These are phyloP conservation scores for Sphecodes monilicornis DNA, from an alignment of 2,888 invertebrate genomes.

Conservation along the genomic window DNA sequence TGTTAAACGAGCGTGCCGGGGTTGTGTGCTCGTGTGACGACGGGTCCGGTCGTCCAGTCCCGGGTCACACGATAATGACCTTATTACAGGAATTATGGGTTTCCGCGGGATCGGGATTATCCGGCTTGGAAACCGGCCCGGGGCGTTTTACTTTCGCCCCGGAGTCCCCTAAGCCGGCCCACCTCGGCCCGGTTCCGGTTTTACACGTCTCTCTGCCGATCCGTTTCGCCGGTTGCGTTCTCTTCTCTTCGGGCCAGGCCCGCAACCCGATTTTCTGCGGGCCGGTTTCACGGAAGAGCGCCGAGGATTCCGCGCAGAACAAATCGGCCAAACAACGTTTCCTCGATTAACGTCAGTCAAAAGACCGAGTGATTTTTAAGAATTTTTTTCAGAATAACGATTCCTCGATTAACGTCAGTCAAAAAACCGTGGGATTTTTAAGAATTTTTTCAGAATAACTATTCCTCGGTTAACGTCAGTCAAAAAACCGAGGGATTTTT, in stretches of 20 bases:
- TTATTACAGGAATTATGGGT: conserved; percentile 72
- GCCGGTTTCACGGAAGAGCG: conserved; percentile 15
- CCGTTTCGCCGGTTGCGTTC: not conserved
- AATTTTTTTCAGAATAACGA: no score
- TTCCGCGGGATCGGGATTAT: conserved; percentile 57
- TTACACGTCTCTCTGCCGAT: conserved; percentile 24
- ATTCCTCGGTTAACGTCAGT: no score
- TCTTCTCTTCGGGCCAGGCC: not conserved
- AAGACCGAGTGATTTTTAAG: no score
- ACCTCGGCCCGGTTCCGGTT: conserved; percentile 53
- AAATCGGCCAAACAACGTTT: conserved; percentile 4
- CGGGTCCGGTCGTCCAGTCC: conserved; percentile 46
- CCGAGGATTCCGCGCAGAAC: conserved; percentile 13
- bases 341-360: no score
- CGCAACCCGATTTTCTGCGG: not conserved
- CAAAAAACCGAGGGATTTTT: no score
- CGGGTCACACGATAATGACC: conserved; percentile 74
- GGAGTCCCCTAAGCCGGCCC: not conserved
- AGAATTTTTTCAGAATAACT: no score
- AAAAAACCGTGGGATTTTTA: no score
- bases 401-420: no score
- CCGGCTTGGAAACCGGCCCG: conserved; percentile 57
- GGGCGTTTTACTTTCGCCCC: conserved; percentile 50
- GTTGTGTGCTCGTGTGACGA: conserved; percentile 38
- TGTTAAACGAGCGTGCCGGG: conserved; percentile 7